phyloP scores from a whole-genome alignment of 1,140 invertebrate genomes.

The Saxidomus purpurata region DNA sequence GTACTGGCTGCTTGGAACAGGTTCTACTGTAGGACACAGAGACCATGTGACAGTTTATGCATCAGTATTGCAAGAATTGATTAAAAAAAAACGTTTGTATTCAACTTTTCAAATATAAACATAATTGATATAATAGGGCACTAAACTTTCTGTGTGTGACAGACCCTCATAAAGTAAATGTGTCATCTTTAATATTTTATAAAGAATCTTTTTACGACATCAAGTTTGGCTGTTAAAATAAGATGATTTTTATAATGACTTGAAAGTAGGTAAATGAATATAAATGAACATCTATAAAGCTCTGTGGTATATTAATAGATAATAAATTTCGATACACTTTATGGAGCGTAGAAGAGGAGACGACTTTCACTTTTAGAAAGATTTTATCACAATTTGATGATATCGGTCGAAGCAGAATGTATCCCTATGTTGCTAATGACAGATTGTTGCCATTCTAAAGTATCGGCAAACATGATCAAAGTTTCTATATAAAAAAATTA shows the following conservation, averaged over 20 bases:
- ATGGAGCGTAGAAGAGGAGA: not conserved
- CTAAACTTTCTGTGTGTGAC: not conserved
- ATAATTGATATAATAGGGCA: not conserved
- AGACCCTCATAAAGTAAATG: not conserved
- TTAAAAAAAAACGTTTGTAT: too few relatives aligned
- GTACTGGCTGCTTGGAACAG: too few relatives aligned
- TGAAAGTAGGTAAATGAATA: not conserved
- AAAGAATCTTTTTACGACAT: constrained; percentile 1
- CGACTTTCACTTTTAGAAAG: constrained; percentile 14
- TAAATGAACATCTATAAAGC: not conserved
- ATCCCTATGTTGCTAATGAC: too few relatives aligned
- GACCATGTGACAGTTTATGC: too few relatives aligned
- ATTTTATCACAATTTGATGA: constrained; percentile 3
- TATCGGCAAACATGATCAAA: too few relatives aligned
- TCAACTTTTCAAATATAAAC: not conserved
- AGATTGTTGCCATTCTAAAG: too few relatives aligned
- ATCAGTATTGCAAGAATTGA: too few relatives aligned
- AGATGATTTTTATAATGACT: not conserved
- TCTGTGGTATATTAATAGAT: constrained; percentile 8
- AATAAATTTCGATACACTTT: constrained; percentile 13
- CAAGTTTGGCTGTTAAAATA: not conserved
- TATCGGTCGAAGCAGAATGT: not conserved
- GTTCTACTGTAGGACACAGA: too few relatives aligned
- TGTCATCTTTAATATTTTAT: not conserved
- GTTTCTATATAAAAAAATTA: too few relatives aligned